Base-by-base conservation (phyloP, 2,797 vertebrate genomes). In the Aplochiton taeniatus region DNA sequence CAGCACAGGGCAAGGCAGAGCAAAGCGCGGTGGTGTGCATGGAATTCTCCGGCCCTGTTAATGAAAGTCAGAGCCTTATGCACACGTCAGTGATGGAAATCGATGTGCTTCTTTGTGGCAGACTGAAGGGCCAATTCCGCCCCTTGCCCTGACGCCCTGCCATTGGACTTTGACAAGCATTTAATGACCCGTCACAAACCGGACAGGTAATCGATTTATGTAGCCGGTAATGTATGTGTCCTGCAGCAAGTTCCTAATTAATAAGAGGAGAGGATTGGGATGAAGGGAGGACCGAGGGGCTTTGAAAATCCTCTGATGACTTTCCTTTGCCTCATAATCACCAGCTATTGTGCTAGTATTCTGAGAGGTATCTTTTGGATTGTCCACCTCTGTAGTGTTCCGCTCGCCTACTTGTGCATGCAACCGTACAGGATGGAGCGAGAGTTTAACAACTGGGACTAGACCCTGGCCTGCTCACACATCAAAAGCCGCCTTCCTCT, bases 201-300 rank as follows among this genome's bases (percentile, higher is more conserved):
- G 5, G 87, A 88, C 69, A 77, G 81, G 71, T 85, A 86, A 91
- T 92, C 90, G 77, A 91, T 92, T 90, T 88, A 86, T 90, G 86
- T 86, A 81, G 85, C 83, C 80, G 78, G 80, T 92, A 91, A 91
- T 91, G 85, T 89, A 90, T 89, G 90, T 90, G 89, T 91, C 89
- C 83, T 80, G 74, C 78, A 86, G 83, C 78, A 87, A 84, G 87
- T 90, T 85, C 88, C 86, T 90, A 91, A 90, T 90, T 87, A 90
- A 90, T 86, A 81, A 69, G 74, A 61, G 76, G 66, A 68, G 78
- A 70, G 66, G 72, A 46, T 52, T 69, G 18, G 68, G 69, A 77
- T 65, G 31, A 19, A 73, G 16, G 72, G 65, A 55, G 49, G 64
- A 54, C 74, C 65, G 61, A 68, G 47, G 69, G 50, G 63, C 65